A percentile compares a stretch with the other conserved stretches of the same genome.
phyloP scores from a whole-genome alignment of 2,113 vertebrate genomes.

The Thunnus thynnus region DNA sequence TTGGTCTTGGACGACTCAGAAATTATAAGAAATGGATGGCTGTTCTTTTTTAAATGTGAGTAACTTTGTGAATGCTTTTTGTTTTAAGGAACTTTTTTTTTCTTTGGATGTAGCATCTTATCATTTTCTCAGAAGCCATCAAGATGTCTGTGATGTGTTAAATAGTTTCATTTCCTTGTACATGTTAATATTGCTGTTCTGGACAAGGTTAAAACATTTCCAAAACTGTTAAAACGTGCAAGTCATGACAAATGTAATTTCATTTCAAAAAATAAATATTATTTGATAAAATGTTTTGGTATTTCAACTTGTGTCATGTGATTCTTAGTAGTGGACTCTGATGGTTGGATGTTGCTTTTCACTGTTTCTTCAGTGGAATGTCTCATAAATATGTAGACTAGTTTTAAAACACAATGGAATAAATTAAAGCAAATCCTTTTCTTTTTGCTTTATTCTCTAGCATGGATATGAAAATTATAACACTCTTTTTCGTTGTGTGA shows the following conservation, averaged over 20 bases:
- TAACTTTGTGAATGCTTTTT: neutral
- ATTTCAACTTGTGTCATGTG: neutral
- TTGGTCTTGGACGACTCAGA: neutral
- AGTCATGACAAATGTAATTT: neutral
- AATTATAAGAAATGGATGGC: neutral
- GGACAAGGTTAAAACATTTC: neutral
- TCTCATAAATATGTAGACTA: too few species aligned
- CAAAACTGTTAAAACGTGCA: neutral
- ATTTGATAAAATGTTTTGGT: slow-evolving; percentile 28
- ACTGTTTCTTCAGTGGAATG: too few species aligned
- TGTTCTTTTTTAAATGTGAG: slow-evolving; percentile 12
- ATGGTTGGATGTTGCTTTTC: too few species aligned
- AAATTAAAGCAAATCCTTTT: too few species aligned
- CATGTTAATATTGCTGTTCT: slow-evolving; percentile 14
- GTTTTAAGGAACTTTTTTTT: neutral
- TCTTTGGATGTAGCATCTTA: neutral
- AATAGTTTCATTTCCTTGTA: neutral
- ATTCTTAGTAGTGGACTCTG: neutral
- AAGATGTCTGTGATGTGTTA: neutral
- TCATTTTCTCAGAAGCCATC: slow-evolving; percentile 22
- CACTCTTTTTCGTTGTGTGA: too few species aligned
- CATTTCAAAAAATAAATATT: slow-evolving; percentile 39
- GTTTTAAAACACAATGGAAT: too few species aligned
- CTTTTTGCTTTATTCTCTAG: too few species aligned
- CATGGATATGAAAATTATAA: too few species aligned